Evolutionary conservation across 2,113 vertebrate species (phyloP).

Genomic region (Benthochromis sp.): DNA sequence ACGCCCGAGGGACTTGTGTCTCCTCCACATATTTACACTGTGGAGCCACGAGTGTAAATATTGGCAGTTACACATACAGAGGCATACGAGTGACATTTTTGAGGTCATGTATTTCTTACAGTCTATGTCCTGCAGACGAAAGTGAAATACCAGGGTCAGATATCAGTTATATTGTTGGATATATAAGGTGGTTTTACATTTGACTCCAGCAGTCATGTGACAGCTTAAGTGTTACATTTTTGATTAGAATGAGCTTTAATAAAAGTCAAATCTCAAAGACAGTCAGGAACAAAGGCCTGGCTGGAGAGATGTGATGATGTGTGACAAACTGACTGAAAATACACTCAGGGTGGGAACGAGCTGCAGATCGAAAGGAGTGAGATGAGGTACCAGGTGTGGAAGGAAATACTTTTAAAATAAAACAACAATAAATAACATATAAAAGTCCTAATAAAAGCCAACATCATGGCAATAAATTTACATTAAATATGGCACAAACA

Average conservation of each 20-base stretch:
- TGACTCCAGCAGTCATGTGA: not conserved
- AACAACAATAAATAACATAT: not conserved
- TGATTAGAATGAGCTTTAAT: not conserved
- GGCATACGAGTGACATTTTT: fast-evolving
- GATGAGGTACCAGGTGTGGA: not conserved
- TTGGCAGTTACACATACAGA: not conserved
- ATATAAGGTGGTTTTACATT: not conserved
- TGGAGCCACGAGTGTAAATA: not conserved
- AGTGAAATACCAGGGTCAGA: not conserved
- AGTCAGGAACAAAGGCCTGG: not conserved
- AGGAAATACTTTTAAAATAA: not conserved
- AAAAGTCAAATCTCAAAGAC: not conserved
- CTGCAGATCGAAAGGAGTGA: fast-evolving
- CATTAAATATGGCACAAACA: not conserved
- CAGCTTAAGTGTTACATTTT: not conserved
- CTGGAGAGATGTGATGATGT: not conserved
- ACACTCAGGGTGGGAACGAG: not conserved
- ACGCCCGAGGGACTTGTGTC: not conserved
- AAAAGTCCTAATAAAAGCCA: not conserved
- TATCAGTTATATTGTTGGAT: not conserved
- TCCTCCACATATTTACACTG: not conserved
- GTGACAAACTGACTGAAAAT: not conserved
- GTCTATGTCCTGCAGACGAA: not conserved
- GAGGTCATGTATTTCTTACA: not conserved
- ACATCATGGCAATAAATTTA: not conserved